Percentiles rank a stretch among this genome's conserved stretches.
These are phyloP conservation scores for Synanthedon vespiformis DNA, from an alignment of 2,888 invertebrate species.

Conservation along the genomic window DNA sequence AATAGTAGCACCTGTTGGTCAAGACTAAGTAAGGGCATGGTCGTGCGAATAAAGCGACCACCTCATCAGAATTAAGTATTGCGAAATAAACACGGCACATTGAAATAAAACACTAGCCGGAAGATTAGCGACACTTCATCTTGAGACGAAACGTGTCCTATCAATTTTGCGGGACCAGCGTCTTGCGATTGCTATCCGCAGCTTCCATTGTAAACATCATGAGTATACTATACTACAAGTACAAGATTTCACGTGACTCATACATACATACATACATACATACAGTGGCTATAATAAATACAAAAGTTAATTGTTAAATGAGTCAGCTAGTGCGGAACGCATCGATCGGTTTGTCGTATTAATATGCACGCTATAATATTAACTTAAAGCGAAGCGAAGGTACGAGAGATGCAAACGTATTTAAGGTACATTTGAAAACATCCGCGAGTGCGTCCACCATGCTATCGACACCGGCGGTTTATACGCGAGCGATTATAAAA, in stretches of 20 bases:
- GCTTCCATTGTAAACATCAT: too few species aligned
- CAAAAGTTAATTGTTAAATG: not conserved
- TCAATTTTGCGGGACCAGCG: too few species aligned
- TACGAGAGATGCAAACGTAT: not conserved
- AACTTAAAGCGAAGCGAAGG: not conserved
- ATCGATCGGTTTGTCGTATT: not conserved
- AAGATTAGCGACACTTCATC: too few species aligned
- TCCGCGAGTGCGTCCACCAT: conserved; percentile 25
- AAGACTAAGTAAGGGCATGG: conserved; percentile 31
- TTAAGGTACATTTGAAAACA: conserved; percentile 23
- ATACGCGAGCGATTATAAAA: conserved; percentile 30
- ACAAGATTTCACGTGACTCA: too few species aligned
- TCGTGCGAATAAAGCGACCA: conserved; percentile 36
- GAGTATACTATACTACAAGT: too few species aligned
- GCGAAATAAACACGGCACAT: conserved; percentile 21
- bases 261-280: too few species aligned
- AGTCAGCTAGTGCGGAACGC: not conserved
- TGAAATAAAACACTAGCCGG: too few species aligned
- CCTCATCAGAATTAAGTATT: conserved; percentile 16
- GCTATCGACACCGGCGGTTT: conserved; percentile 22
- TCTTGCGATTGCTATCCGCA: too few species aligned
- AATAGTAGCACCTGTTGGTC: conserved; percentile 50
- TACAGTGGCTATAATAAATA: not conserved
- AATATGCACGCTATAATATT: not conserved
- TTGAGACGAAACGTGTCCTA: too few species aligned